Evolutionary conservation across 2,113 vertebrate species (phyloP), one percentile per base, ranked within the genome.

Genomic region (Archocentrus centrarchus): DNA sequence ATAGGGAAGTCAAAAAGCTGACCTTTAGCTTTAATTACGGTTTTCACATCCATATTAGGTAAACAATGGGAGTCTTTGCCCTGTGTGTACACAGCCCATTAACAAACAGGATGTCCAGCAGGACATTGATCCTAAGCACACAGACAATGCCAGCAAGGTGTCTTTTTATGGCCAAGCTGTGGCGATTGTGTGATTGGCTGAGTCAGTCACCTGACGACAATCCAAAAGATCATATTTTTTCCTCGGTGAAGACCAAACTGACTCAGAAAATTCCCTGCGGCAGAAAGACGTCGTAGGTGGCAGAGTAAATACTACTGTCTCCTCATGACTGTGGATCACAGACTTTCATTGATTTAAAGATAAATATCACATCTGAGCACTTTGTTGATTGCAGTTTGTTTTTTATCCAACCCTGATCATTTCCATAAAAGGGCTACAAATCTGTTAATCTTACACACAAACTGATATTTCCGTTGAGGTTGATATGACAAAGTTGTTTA

Each of bases 41-140:
- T 70, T 75, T 59, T 32, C 79, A 60, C 14, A 55, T 63, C 53
- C 79, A 79, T 88, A 88, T 63, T 79, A 76, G 83, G 63, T 50
- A 53, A 87, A 53, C 15, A 80, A 30, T n/a, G 35, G n/a, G 60
- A 57, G 59, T 14, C 13, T 32, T 5, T 20, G 10, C 47, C 0
- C 4, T 15, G 6, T 75, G 30, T 79, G 13, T 76, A 55, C 63
- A 83, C 18, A 79, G 30, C 70, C 11, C 7, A 50, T 39, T 62
- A n/a, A 35, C 58, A 60, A 77, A 59, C 18, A 55, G 8, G 27
- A 41, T 73, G 11, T 63, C 20, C 20, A 15, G 3, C 1, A 75
- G n/a, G 22, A 84, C 14, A 35, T 73, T 55, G 27, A 77, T 85
- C 35, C 35, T 75, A 70, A 84, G 62, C 66, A n/a, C 44, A 68